A percentile compares a stretch with the other conserved stretches of the same genome.
Evolutionary conservation across 2,888 invertebrate genomes (phyloP).

Genomic region (Globia sparganii): DNA sequence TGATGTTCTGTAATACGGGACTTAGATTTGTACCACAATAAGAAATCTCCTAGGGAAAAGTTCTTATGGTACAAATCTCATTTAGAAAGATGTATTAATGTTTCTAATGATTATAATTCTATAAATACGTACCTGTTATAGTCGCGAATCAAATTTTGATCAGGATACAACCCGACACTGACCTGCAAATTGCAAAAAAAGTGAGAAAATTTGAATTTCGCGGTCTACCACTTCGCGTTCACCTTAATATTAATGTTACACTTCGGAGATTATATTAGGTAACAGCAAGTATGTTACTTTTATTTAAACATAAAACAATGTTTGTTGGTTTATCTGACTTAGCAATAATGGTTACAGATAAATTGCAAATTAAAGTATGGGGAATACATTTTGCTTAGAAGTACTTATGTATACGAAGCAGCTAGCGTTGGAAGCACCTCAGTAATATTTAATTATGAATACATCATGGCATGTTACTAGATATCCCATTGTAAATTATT

Average conservation of each 20-base stretch:
- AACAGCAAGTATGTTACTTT: conserved; percentile 3
- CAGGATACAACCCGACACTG: no score
- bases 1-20: no score
- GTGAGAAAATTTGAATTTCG: no score
- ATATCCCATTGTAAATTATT: conserved; percentile 65
- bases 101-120: no score
- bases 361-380: conserved; percentile 60
- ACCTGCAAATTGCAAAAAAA: no score
- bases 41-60: no score
- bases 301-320: conserved; percentile 4
- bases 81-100: no score
- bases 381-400: conserved; percentile 45
- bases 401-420: conserved; percentile 49
- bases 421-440: conserved; percentile 73
- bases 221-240: no score
- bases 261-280: neutral
- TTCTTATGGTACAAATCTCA: no score
- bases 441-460: conserved; percentile 68
- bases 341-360: conserved; percentile 63
- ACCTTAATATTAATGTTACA: conserved; percentile 16
- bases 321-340: conserved; percentile 64
- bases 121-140: no score
- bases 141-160: no score
- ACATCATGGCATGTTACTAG: conserved; percentile 67
- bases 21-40: no score